Evolutionary conservation across 2,113 vertebrate genomes (phyloP), one percentile per base, ranked within the genome.

Genomic region (Tiliqua scincoides): DNA sequence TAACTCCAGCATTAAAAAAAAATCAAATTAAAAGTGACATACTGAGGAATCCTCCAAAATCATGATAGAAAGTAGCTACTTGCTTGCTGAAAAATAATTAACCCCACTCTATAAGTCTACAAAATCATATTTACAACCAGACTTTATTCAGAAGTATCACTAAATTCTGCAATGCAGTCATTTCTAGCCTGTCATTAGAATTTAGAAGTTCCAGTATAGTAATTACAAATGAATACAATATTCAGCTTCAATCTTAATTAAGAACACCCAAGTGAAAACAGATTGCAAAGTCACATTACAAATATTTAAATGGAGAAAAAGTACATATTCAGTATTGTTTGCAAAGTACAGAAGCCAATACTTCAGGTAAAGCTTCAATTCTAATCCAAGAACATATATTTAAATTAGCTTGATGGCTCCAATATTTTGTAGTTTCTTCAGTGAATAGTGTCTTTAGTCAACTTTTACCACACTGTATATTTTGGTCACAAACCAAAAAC

Each of bases 381-480:
- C 94, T 91, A 93, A 92, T 94, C 79, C 85, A 83, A 94, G 91
- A 95, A 83, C 93, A 91, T 88, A 89, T 94, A 91, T 95, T 95
- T 94, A 91, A 91, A 86, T 94, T 92, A 95, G 0, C 2, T 93
- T 87, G 95, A 96, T 88, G 84, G 91, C 88, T 93, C 89, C 93
- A 91, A 84, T 91, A 93, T 95, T 93, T 79, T 89, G 91, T 79
- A 48, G 43, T 48, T n/a, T n/a, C n/a, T n/a, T n/a, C n/a, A n/a
- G n/a, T n/a, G n/a, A n/a, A n/a, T n/a, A 89, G 52, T 82, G 94
- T 94, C 94, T 94, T 97, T 96, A 99, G 95, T 99, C 99, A 90
- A 99, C 99, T 93, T 99, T 99, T 84, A 99, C 99, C 94, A 99
- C 99, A 6, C 99, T 99, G 98, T 99, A 99, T 96, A 99, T 99